Conservation (phyloP, 1,140 invertebrate species). For the Tetramorium alpestre region DNA sequence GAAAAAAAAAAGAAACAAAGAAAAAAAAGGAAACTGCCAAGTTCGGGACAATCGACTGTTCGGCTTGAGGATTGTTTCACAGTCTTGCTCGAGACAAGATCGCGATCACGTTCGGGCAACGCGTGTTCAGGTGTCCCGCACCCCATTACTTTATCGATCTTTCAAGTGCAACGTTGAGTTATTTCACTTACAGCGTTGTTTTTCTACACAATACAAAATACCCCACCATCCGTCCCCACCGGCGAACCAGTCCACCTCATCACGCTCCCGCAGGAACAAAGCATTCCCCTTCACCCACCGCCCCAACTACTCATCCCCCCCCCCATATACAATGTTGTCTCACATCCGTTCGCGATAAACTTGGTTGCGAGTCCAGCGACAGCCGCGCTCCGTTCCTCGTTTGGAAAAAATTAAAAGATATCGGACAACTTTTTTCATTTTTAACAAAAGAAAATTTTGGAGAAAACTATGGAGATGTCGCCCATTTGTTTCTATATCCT, state of each 20-base stretch:
- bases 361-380: slow-evolving; percentile 60
- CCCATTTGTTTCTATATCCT: not conserved
- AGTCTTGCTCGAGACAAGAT: not conserved
- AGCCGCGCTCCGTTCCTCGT: not conserved
- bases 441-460: not conserved
- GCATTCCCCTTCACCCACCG: slow-evolving; percentile 65
- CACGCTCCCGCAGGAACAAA: slow-evolving; percentile 68
- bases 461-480: not conserved
- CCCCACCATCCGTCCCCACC: slow-evolving; percentile 76
- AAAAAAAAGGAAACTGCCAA: not conserved
- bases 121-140: slow-evolving; percentile 73
- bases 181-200: slow-evolving; percentile 85
- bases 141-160: slow-evolving; percentile 78
- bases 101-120: slow-evolving; percentile 31
- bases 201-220: slow-evolving; percentile 85
- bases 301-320: slow-evolving; percentile 75
- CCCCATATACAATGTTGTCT: slow-evolving; percentile 84
- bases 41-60: not conserved
- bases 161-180: slow-evolving; percentile 85
- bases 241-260: slow-evolving; percentile 65
- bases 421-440: not conserved
- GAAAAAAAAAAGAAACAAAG: not conserved
- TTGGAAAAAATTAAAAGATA: slow-evolving; percentile 15
- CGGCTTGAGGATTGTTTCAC: not conserved
- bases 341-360: slow-evolving; percentile 82